phyloP scores from a whole-genome alignment of 1,140 invertebrate species.

The Pseudomyrmex gracilis region DNA sequence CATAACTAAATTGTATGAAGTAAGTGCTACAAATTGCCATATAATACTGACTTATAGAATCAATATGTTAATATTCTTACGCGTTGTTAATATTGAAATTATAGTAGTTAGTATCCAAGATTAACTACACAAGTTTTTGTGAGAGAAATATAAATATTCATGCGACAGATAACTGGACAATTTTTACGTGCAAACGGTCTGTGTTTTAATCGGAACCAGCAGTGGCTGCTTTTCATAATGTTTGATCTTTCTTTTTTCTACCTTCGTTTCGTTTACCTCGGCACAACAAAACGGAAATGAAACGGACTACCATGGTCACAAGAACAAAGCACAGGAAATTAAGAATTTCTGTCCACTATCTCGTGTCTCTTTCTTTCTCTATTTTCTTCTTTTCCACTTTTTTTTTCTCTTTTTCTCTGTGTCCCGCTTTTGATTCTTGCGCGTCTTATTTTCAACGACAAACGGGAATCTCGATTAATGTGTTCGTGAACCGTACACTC shows the following conservation, averaged over 20 bases:
- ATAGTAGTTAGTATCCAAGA: not conserved
- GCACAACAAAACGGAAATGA: conserved; percentile 67
- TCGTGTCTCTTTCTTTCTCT: conserved; percentile 13
- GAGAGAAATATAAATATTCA: not conserved
- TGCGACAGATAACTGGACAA: conserved; percentile 15
- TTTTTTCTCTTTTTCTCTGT: not conserved
- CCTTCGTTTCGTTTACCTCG: conserved; percentile 11
- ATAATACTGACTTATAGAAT: not conserved
- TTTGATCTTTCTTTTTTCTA: conserved; percentile 40
- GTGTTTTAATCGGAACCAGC: conserved; percentile 23
- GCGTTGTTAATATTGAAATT: not conserved
- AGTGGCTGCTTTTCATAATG: conserved; percentile 14
- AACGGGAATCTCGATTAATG: conserved; percentile 53
- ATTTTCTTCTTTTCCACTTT: not conserved
- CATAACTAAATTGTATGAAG: too few relatives aligned
- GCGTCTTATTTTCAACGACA: conserved; percentile 36
- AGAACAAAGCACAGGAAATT: conserved; percentile 72
- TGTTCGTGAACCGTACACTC: conserved; percentile 27
- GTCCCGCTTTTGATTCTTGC: not conserved
- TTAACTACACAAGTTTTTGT: not conserved
- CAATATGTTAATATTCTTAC: not conserved
- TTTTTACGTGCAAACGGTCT: conserved; percentile 6
- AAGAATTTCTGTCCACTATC: conserved; percentile 50
- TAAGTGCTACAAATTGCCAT: too few relatives aligned
- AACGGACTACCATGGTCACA: conserved; percentile 47